Conservation (phyloP, 64 coral and sea anemone genomes). For the Montipora sp. region DNA sequence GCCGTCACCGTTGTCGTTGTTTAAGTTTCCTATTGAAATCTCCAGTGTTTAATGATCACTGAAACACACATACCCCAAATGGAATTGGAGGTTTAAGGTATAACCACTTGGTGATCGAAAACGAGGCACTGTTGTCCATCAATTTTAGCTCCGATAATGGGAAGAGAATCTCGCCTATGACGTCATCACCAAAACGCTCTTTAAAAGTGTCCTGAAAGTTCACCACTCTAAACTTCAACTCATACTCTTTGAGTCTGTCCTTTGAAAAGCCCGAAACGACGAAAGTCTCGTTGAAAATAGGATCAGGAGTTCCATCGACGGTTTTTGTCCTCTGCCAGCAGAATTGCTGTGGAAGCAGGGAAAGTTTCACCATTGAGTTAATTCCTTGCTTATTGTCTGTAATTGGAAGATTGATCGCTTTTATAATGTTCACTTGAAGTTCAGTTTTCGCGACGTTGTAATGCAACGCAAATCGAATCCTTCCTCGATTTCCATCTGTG, state of each 20-base stretch:
- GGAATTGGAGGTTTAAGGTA: conserved; percentile 41
- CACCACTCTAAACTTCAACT: conserved; percentile 79
- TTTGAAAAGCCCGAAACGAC: conserved; percentile 97
- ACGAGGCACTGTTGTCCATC: conserved; percentile 71
- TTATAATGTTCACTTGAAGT: conserved; percentile 93
- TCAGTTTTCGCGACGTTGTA: conserved; percentile 83
- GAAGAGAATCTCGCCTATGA: conserved; percentile 92
- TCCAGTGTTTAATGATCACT: neutral
- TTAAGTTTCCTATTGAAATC: neutral
- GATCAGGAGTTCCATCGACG: conserved; percentile 61
- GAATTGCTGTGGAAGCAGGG: conserved; percentile 88
- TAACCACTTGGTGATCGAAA: conserved; percentile 90
- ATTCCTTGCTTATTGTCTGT: conserved; percentile 74
- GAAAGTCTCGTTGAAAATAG: conserved; percentile 94
- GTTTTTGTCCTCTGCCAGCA: conserved; percentile 96
- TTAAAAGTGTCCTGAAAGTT: conserved; percentile 83
- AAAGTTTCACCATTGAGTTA: conserved; percentile 86
- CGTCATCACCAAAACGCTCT: conserved; percentile 89
- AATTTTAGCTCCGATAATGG: conserved; percentile 81
- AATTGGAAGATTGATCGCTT: conserved; percentile 66
- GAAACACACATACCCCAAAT: conserved; percentile 2
- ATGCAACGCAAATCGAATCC: conserved; percentile 81
- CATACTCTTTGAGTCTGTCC: conserved; percentile 86
- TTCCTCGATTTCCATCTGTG: conserved; percentile 65
- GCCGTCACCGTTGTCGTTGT: too few relatives aligned